phyloP scores from a whole-genome alignment of 2,797 vertebrate species.

The Silurus aristotelis region DNA sequence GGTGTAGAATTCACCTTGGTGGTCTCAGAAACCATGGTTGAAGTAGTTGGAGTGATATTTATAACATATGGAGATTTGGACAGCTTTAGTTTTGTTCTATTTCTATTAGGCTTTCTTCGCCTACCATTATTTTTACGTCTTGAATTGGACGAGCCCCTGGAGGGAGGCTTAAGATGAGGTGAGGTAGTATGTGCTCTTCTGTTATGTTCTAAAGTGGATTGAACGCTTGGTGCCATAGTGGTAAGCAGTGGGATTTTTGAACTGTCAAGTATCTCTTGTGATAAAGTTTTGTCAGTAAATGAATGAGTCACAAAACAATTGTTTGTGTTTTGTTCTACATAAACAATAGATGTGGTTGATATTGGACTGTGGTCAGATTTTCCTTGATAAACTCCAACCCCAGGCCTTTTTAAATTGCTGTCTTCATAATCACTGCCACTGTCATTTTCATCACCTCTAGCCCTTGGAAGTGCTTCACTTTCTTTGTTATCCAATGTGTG shows the following conservation, averaged over 20 bases:
- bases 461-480: constrained; percentile 52
- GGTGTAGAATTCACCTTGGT: constrained; percentile 50
- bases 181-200: constrained; percentile 36
- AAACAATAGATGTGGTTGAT: constrained; percentile 42
- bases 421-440: background rate
- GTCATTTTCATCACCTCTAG: constrained; percentile 10
- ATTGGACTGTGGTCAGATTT: constrained; percentile 46
- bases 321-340: constrained; percentile 42
- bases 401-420: constrained; percentile 46
- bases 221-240: constrained; percentile 27
- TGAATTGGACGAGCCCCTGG: constrained; percentile 57
- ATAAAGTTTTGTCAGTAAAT: constrained; percentile 47
- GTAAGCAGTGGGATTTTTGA: constrained; percentile 50
- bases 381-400: constrained; percentile 45
- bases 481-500: constrained; percentile 57
- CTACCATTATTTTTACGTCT: constrained; percentile 72
- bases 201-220: constrained; percentile 12
- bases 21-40: constrained; percentile 29
- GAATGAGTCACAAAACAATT: constrained; percentile 53
- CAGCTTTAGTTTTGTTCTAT: constrained; percentile 71
- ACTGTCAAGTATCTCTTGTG: constrained; percentile 33
- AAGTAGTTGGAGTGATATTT: constrained; percentile 43
- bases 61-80: constrained; percentile 32
- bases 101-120: constrained; percentile 74
- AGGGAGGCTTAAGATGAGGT: background rate